Base-by-base conservation (phyloP, 2,888 invertebrate species). In the Ferdinandea cuprea region DNA sequence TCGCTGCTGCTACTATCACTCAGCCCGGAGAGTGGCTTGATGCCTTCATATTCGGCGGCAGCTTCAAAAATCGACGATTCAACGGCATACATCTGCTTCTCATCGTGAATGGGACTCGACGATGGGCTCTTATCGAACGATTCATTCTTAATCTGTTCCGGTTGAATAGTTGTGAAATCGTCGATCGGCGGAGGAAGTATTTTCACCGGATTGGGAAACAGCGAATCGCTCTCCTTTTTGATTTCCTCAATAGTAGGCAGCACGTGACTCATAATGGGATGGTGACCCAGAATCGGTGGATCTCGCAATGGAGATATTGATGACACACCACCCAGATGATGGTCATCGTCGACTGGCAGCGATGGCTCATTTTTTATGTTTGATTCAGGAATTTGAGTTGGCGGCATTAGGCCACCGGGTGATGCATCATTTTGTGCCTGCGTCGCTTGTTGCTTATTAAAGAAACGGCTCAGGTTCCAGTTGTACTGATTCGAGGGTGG, bases 131-230 rank as follows among this genome's bases (percentile, higher is more conserved):
- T 85, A 11, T 85, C 86, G 52, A 85, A 69, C 13, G 87, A 81
- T 61, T 90, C 90, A 17, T 88, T 89, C 71, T 91, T 91, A 17
- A 90, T 90, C 85, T 90, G 89, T 35, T 85, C 87, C 56, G 89
- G 88, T 65, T 89, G 88, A 73, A 89, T 88, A 28, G 88, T 87
- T 13, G 87, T 87, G 72, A 86, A 87, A 19, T 87, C 87, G 42
- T 81, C 79, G 71, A 74, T 86, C 40, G 88, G 61, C 40, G 88
- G 61, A 54, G 86, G 72, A n/a, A 86, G 85, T 17, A 85, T 78
- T 66, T 88, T 84, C 1, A 83, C 65, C 7, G 85, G 81, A 30
- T 77, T 74, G 0, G 84, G 72, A 54, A 85, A 86, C 15, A 86
- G 71, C 2, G 87, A 48, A 37, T 86, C 85, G 21, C 88, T 86